Percentiles rank a stretch among this genome's conserved stretches.
These are phyloP conservation scores for Oryzias celebensis DNA, from an alignment of 2,113 vertebrate species.

Conservation along the genomic window DNA sequence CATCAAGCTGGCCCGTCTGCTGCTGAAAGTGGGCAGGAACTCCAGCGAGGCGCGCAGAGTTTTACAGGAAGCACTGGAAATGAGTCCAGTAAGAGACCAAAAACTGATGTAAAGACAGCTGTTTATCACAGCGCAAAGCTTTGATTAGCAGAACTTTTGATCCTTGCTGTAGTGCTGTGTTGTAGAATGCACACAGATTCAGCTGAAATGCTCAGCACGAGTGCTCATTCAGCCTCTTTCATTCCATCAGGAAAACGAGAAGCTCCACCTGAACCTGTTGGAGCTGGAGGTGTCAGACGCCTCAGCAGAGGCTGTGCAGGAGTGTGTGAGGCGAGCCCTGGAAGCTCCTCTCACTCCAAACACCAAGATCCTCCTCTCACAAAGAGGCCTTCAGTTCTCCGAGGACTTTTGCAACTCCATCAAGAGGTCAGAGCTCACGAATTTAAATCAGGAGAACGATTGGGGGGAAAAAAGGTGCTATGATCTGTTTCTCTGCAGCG, in stretches of 20 bases:
- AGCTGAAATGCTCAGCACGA: neutral
- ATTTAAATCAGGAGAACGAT: neutral
- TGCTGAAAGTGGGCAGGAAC: conserved; percentile 77
- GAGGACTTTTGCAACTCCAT: conserved; percentile 83
- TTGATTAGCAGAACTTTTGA: neutral
- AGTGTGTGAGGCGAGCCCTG: conserved; percentile 81
- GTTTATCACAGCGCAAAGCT: neutral
- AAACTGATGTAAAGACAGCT: neutral
- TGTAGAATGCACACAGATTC: neutral
- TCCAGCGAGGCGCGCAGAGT: conserved; percentile 71
- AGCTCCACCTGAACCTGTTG: conserved; percentile 82
- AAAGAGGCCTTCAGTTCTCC: conserved; percentile 81
- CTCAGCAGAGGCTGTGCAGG: conserved; percentile 77
- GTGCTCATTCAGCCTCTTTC: neutral
- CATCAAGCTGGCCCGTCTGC: conserved; percentile 80
- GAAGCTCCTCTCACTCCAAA: conserved; percentile 77
- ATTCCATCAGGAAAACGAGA: conserved; percentile 77
- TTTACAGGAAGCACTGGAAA: conserved; percentile 79
- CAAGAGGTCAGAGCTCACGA: conserved; percentile 68
- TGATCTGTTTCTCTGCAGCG: conserved; percentile 56
- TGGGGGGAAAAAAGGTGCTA: neutral
- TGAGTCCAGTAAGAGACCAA: conserved; percentile 76
- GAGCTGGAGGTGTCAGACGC: conserved; percentile 80
- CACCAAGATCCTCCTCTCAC: conserved; percentile 81
- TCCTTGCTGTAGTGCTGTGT: too few species aligned